Evolutionary conservation across 2,888 invertebrate species (phyloP).

Genomic region (Tridacna crocea): DNA sequence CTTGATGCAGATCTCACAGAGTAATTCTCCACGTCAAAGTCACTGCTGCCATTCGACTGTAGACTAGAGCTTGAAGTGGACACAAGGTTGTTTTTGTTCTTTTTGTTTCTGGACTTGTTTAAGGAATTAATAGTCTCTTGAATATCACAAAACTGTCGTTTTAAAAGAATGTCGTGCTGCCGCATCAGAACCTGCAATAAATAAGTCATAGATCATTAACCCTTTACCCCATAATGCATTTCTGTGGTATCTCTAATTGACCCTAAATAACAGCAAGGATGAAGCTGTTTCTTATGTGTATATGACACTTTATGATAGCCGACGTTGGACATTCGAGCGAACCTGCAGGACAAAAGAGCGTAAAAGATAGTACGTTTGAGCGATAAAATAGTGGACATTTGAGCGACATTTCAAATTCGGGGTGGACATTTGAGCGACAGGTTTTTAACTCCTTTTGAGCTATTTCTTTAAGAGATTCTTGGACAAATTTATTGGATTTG

Average conservation of each 20-base stretch:
- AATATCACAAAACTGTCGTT: constrained; percentile 77
- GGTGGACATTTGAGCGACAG: too few species aligned
- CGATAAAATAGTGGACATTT: too few species aligned
- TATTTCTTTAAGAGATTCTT: too few species aligned
- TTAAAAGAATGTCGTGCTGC: constrained; percentile 77
- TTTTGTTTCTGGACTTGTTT: constrained; percentile 40
- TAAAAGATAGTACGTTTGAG: background rate
- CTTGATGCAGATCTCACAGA: constrained; percentile 71
- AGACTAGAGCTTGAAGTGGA: constrained; percentile 55
- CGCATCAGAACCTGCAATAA: constrained; percentile 72
- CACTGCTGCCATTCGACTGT: constrained; percentile 54
- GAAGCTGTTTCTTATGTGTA: too few species aligned
- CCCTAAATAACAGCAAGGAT: too few species aligned
- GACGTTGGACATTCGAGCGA: background rate
- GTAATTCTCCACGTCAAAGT: constrained; percentile 66
- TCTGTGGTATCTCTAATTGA: too few species aligned
- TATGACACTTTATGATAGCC: too few species aligned
- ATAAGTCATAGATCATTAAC: background rate
- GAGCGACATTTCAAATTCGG: too few species aligned
- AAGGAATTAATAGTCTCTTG: constrained; percentile 73
- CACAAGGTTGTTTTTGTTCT: constrained; percentile 23
- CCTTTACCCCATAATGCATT: too few species aligned
- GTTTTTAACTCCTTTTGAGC: too few species aligned
- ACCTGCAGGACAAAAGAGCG: too few species aligned
- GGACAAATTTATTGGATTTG: too few species aligned